phyloP scores from a whole-genome alignment of 2,113 vertebrate species.

The Mystacornis crossleyi region DNA sequence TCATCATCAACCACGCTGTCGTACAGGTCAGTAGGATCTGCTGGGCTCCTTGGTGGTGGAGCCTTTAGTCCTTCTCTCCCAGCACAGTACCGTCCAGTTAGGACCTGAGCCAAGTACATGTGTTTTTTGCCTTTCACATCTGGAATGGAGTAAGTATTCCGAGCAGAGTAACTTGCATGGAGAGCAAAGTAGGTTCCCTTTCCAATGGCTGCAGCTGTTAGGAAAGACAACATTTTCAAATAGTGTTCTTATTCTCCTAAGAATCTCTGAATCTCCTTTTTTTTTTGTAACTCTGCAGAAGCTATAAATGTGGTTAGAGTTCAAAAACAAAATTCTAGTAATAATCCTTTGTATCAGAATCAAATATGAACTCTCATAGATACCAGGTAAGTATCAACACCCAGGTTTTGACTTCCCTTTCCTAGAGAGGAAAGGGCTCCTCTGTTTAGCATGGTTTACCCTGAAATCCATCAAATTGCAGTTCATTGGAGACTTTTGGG shows the following conservation, averaged over 20 bases:
- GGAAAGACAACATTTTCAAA: not conserved
- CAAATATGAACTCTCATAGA: not conserved
- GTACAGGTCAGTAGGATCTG: slow-evolving; percentile 32
- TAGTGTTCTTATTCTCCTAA: not conserved
- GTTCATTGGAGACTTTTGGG: not conserved
- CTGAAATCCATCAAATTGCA: not conserved
- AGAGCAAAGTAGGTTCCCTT: slow-evolving; percentile 87
- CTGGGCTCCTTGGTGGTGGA: slow-evolving; percentile 68
- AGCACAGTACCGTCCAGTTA: slow-evolving; percentile 72
- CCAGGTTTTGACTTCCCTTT: not conserved
- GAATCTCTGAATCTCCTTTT: not conserved
- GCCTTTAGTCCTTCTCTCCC: slow-evolving; percentile 38
- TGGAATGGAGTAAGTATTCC: slow-evolving; percentile 65
- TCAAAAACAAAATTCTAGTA: not conserved
- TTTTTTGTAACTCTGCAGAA: not conserved
- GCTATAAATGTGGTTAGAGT: not conserved
- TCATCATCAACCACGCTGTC: slow-evolving; percentile 80
- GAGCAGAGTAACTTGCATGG: slow-evolving; percentile 75
- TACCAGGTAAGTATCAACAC: not conserved
- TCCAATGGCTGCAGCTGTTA: slow-evolving; percentile 73
- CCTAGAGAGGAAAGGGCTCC: not conserved
- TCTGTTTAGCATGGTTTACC: not conserved
- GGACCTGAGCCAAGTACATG: slow-evolving; percentile 82
- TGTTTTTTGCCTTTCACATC: slow-evolving; percentile 60
- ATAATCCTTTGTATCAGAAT: not conserved